A percentile compares a stretch with the other conserved stretches of the same genome.
These are phyloP conservation scores for Montipora cactus DNA, from an alignment of 64 coral and sea anemone species.

Conservation along the genomic window DNA sequence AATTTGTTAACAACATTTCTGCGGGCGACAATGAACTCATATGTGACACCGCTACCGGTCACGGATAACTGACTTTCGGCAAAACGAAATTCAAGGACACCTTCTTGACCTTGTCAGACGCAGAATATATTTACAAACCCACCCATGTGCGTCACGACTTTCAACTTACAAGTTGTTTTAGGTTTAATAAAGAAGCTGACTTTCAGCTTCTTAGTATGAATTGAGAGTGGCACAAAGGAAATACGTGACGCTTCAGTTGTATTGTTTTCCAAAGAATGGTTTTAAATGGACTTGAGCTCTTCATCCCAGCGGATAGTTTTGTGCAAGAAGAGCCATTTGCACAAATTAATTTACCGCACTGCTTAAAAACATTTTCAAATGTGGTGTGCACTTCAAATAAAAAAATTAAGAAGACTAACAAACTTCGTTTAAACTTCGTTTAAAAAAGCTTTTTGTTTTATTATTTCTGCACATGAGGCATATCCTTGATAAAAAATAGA, in stretches of 20 bases:
- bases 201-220: neutral
- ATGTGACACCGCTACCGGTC: slow-evolving; percentile 17
- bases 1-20: neutral
- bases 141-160: slow-evolving; percentile 38
- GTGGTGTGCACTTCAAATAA: too few species aligned
- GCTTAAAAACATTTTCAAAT: too few species aligned
- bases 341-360: neutral
- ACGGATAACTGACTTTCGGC: slow-evolving; percentile 16
- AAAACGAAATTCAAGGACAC: neutral
- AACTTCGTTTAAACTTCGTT: too few species aligned
- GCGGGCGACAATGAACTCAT: neutral
- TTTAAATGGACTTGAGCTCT: neutral
- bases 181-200: neutral
- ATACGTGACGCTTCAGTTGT: neutral
- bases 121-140: slow-evolving; percentile 8
- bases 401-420: too few species aligned
- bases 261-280: neutral
- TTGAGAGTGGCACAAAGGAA: neutral
- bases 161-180: neutral
- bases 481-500: too few species aligned
- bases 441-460: too few species aligned
- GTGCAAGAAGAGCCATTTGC: neutral
- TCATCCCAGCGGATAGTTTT: neutral
- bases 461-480: too few species aligned
- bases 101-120: neutral